A percentile compares a stretch with the other conserved stretches of the same genome.
Conservation (phyloP, 2,797 vertebrate genomes). For the Rhinella marina region DNA sequence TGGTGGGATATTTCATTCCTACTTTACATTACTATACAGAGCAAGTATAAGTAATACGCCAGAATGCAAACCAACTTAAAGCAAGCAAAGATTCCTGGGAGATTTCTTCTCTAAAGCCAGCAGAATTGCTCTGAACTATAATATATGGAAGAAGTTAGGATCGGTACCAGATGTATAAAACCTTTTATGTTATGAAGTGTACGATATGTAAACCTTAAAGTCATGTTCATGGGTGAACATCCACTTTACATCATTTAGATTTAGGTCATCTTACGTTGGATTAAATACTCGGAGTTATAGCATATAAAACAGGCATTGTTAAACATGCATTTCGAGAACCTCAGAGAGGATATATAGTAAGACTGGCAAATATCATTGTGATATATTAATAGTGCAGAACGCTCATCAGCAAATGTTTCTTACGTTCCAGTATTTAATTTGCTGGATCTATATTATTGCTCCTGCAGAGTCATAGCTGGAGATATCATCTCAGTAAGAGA, state of each 20-base stretch:
- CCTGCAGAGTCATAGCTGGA: neutral
- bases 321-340: neutral
- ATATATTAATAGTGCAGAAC: conserved; percentile 10
- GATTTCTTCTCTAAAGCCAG: too few relatives aligned
- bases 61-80: neutral
- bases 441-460: conserved; percentile 25
- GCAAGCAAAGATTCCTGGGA: too few relatives aligned
- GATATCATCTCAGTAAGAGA: neutral
- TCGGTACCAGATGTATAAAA: neutral
- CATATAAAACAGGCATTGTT: neutral
- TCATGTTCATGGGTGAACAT: neutral
- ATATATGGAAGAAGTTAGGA: neutral
- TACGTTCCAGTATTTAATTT: neutral
- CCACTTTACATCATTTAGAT: neutral
- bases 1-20: neutral
- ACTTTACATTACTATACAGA: neutral
- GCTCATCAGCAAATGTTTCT: neutral
- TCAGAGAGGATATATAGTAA: neutral
- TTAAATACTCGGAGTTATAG: neutral
- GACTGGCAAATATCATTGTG: conserved; percentile 24
- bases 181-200: neutral
- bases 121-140: neutral
- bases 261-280: neutral
- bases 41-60: neutral
- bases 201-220: neutral